Base-by-base conservation (phyloP, 1,140 invertebrate genomes). In the Colletes gigas region DNA sequence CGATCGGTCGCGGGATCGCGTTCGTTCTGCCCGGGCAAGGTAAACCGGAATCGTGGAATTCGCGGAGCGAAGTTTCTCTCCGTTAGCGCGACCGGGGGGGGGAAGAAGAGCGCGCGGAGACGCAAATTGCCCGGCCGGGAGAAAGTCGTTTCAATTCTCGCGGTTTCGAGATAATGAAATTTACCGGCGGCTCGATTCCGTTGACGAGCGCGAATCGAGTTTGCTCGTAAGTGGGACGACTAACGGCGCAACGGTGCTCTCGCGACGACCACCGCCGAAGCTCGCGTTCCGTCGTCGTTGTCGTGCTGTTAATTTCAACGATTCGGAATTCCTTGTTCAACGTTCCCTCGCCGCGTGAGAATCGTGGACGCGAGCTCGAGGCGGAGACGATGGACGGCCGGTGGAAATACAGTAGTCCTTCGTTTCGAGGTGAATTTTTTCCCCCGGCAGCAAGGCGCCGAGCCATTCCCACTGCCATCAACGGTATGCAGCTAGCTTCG, bases 231-330 rank as follows among this genome's bases (percentile, higher is more conserved):
- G 75, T 77, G 54, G 75, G 65, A 69, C 75, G 54, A 69, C 19
- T 77, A 77, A 77, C 74, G 74, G 74, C 74, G 74, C 59, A 77
- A 77, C 75, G 75, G 75, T 77, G 74, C 50, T 69, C 74, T 77
- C 30, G 41, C 41, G 44, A 57, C 65, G 9, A 7, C 52, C 41
- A 50, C 30, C 2, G 30, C 30, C 17, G 66, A 41, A 7, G 39
- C 65, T 65, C 65, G 41, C 54, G n/a, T 60, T 76, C 74, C 74
- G 44, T 47, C 47, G 21, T 1, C 5, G n/a, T 21, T 59, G 74
- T 69, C 59, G 50, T 52, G 44, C 55, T 21, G 75, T 19, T 50
- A n/a, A 60, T 78, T 78, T 70, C 66, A n/a, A 4, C 55, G 44
- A 70, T 70, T 59, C 75, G 19, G 12, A 50, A 19, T 54, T 19